These are phyloP conservation scores for Corvus hawaiiensis DNA, from an alignment of 2,113 vertebrate genomes.

Conservation along the genomic window DNA sequence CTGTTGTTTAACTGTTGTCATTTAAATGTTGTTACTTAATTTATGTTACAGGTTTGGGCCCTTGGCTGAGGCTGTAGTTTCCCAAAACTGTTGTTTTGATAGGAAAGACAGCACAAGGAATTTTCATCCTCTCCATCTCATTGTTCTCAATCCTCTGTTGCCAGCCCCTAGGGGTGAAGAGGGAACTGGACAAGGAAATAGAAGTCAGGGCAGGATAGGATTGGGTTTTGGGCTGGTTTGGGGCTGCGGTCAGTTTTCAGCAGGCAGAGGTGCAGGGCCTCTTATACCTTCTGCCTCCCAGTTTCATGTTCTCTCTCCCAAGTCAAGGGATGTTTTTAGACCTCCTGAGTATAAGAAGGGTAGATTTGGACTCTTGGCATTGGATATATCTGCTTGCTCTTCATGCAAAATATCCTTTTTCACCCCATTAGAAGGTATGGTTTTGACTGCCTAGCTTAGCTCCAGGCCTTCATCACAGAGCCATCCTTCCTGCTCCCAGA, in stretches of 20 bases:
- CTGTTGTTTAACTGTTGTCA: background rate
- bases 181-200: background rate
- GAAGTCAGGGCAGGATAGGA: too few relatives aligned
- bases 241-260: background rate
- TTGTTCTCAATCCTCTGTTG: background rate
- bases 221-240: background rate
- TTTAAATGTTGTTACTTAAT: background rate
- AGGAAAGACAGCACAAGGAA: background rate
- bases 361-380: background rate
- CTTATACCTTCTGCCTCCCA: background rate
- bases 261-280: background rate
- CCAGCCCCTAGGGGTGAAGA: background rate
- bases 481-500: background rate
- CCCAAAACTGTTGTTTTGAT: background rate
- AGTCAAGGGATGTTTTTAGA: background rate
- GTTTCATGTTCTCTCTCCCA: background rate
- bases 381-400: rapidly evolving
- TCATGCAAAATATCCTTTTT: background rate
- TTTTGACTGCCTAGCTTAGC: background rate
- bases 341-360: background rate
- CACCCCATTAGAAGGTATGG: background rate
- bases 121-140: background rate
- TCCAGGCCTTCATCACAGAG: background rate
- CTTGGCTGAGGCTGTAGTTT: background rate
- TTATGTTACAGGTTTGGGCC: background rate